Evolutionary conservation across 2,888 invertebrate genomes (phyloP), one percentile per base, ranked within the genome.

Genomic region (Chymomyza fuscimana): DNA sequence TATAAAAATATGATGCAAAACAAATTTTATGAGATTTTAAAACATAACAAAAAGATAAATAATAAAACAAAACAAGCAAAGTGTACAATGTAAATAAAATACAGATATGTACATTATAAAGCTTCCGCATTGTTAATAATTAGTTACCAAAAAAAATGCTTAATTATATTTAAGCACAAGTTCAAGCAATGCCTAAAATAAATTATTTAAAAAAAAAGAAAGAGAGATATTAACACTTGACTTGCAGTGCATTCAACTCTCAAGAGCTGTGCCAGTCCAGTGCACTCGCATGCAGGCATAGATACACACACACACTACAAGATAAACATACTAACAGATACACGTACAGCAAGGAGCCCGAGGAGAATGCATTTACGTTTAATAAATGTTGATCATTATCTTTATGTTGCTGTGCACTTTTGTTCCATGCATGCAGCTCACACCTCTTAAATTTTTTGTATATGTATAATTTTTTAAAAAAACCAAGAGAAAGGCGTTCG

Each of bases 321-420:
- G 32, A 32, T 32, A 25, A 25, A 46, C 40, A 46, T 12, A 12
- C 40, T 25, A 25, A 25, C 25, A 25, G 25, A 25, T 25, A 46
- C 40, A 46, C 3, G 4, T 12, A 46, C 40, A 46, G 3, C 40
- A 46, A 46, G 40, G 40, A 46, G 40, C 12, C 40, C 32, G 7
- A 32, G 58, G 46, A 32, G 52, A 25, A 56, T 51, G 51, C 40
- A 32, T 60, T 66, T 66, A 50, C 59, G 59, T 51, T 65, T 50
- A 60, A 66, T 66, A 66, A 66, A 60, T 66, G 66, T 58, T 66
- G 56, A 64, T 64, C 62, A 54, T 64, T 32, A 58, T 46, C 40
- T 46, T 65, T 46, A 65, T 46, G 46, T 65, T 16, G 5, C 56
- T 32, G 22, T 51, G 32, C 29, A 12, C 29, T 15, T 59, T 65